Percentiles rank a stretch among this genome's conserved stretches.
Evolutionary conservation across 2,888 invertebrate genomes (phyloP).

Genomic region (Stenoptilia bipunctidactyla): DNA sequence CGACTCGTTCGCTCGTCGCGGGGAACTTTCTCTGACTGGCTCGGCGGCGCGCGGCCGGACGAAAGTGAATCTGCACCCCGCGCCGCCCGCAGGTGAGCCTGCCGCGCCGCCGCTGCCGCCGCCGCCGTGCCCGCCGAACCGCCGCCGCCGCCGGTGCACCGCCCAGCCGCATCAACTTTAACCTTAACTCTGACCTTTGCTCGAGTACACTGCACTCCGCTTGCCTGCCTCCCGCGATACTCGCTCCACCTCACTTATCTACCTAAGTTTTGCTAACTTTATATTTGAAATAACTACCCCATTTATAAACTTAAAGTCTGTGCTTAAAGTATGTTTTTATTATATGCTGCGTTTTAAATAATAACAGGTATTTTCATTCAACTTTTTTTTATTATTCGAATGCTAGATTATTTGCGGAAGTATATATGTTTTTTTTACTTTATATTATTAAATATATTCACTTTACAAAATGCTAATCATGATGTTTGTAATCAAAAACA

Average conservation of each 20-base stretch:
- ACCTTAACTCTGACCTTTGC: slow-evolving; percentile 67
- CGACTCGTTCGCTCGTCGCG: slow-evolving; percentile 68
- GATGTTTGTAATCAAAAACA: no score
- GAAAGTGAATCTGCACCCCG: slow-evolving; percentile 63
- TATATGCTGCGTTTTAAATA: no score
- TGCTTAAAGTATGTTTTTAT: no score
- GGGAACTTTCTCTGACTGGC: slow-evolving; percentile 72
- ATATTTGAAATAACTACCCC: no score
- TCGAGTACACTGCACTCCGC: slow-evolving; percentile 52
- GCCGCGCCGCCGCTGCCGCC: slow-evolving; percentile 38
- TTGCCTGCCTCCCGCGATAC: slow-evolving; percentile 10
- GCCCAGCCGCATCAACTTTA: slow-evolving; percentile 49
- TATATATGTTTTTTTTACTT: no score
- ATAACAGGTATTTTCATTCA: no score
- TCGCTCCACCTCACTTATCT: slow-evolving; percentile 13
- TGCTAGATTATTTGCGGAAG: no score
- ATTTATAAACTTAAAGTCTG: no score
- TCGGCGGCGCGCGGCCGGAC: slow-evolving; percentile 59
- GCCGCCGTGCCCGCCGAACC: slow-evolving; percentile 27
- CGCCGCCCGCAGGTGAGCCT: slow-evolving; percentile 32
- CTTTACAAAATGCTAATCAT: no score
- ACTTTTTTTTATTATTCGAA: no score
- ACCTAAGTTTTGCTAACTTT: no score
- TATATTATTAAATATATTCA: no score
- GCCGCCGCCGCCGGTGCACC: slow-evolving; percentile 27